Evolutionary conservation across 2,888 invertebrate species (phyloP).

Genomic region (Drosophila buzzatii): DNA sequence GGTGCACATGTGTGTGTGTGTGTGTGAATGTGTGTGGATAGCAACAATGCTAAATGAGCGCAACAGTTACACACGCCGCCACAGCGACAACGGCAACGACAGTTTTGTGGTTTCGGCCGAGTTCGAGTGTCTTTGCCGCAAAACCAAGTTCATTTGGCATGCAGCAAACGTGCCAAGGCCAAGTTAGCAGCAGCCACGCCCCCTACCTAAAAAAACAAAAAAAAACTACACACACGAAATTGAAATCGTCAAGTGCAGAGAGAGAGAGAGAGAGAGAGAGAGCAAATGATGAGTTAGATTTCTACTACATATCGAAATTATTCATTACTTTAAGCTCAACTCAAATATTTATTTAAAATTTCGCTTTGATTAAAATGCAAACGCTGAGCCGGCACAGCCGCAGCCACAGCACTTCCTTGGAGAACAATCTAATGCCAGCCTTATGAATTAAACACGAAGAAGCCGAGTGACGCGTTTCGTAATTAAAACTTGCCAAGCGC

Average conservation of each 20-base stretch:
- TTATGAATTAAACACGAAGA: slow-evolving; percentile 65
- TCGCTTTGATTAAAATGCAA: slow-evolving; percentile 78
- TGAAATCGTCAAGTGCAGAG: slow-evolving; percentile 54
- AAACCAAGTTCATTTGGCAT: slow-evolving; percentile 69
- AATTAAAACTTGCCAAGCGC: slow-evolving; percentile 72
- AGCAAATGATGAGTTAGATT: background rate
- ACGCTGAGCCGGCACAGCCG: slow-evolving; percentile 5
- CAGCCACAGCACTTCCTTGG: slow-evolving; percentile 39
- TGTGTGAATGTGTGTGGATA: slow-evolving; percentile 4
- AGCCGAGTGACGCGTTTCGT: slow-evolving; percentile 57
- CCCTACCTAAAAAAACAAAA: background rate
- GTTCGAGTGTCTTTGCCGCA: slow-evolving; percentile 33
- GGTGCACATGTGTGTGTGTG: slow-evolving; percentile 4
- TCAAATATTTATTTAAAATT: slow-evolving; percentile 77
- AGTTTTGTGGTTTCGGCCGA: slow-evolving; percentile 60
- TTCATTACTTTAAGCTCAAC: slow-evolving; percentile 44
- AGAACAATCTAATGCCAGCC: slow-evolving; percentile 48
- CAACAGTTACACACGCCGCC: slow-evolving; percentile 49
- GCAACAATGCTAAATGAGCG: slow-evolving; percentile 48
- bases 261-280: too few relatives aligned
- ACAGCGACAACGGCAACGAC: slow-evolving; percentile 8
- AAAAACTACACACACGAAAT: slow-evolving; percentile 46
- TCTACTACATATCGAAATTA: slow-evolving; percentile 33
- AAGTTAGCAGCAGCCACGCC: slow-evolving; percentile 49
- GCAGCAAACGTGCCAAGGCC: slow-evolving; percentile 75